These are phyloP conservation scores for Ichneumon xanthorius DNA, from an alignment of 2,888 invertebrate species.

Conservation along the genomic window DNA sequence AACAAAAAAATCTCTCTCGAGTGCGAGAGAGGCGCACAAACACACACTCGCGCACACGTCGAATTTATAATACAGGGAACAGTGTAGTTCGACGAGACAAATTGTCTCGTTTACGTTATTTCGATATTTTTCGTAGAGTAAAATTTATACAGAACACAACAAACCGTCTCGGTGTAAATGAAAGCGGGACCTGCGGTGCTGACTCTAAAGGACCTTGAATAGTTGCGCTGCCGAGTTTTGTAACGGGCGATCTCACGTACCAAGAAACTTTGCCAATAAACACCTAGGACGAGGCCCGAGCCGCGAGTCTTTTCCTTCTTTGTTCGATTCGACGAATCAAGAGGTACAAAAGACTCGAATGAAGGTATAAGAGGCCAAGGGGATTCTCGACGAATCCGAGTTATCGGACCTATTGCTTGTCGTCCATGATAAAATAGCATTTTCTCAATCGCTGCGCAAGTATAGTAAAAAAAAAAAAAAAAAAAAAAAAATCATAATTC, in stretches of 20 bases:
- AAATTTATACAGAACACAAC: neutral
- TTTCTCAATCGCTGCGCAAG: neutral
- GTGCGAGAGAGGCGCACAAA: neutral
- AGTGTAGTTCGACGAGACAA: constrained; percentile 3
- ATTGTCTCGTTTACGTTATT: neutral
- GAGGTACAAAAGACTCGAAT: neutral
- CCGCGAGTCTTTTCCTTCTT: neutral
- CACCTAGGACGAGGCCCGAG: neutral
- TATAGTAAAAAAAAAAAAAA: neutral
- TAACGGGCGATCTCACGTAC: neutral
- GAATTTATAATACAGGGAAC: neutral
- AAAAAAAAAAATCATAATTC: neutral
- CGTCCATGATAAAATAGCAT: neutral
- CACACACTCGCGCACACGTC: neutral
- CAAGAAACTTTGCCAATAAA: neutral
- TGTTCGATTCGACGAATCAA: neutral
- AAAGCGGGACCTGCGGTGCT: neutral
- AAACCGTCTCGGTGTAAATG: neutral
- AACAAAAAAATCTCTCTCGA: neutral
- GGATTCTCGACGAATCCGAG: neutral
- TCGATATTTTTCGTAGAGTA: constrained; percentile 17
- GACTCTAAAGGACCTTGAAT: constrained; percentile 7
- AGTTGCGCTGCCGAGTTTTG: neutral
- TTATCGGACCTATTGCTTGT: neutral
- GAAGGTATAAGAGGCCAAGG: neutral